Evolutionary conservation across 2,888 invertebrate species (phyloP), one percentile per base, ranked within the genome.

Genomic region (Nemurella pictetii): DNA sequence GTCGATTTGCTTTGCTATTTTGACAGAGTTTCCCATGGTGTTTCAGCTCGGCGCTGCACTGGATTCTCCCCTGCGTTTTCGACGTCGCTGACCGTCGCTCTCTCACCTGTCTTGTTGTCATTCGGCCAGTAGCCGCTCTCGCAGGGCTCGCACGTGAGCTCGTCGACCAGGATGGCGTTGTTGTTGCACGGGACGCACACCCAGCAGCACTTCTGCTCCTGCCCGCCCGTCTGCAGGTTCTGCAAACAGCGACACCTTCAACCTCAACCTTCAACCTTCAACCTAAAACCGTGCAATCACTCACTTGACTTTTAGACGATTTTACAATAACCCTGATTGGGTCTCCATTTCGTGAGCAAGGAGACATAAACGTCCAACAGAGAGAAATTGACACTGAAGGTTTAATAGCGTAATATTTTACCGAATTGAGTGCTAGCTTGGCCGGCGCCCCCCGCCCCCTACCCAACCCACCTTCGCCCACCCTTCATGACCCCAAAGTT

Each of bases 201-300:
- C 96, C 96, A 96, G 90, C 96, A 96, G 89, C 96, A 96, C 78
- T 92, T 91, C 86, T 93, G 93, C 87, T 93, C 93, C 88, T 92
- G 91, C 83, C 93, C 92, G 86, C 92, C 93, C 36, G 92, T 92
- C 89, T 94, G 93, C 87, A 92, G 91, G 87, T 92, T 92, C 92
- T 93, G 88, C 9, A 88, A 88, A 26, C 80, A 80, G 73, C 20
- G 73, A 15, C 26, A 3, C 78, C 1, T 5, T 12, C 25, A 20
- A 28, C 25, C 29, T 25, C 5, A n/a, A 15, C 26, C 15, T 26
- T 28, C 78, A 25, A 27, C 0, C 15, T 78, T 78, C 25, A 15
- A 27, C 15, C 26, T 74, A 15, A 55, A 55, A 15, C 20, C 55
- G 20, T 55, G 55, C 20, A 15, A 15, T 55, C 55, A 55, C 55